Evolutionary conservation across 1,140 invertebrate species (phyloP).

Genomic region (Drosophila funebris): DNA sequence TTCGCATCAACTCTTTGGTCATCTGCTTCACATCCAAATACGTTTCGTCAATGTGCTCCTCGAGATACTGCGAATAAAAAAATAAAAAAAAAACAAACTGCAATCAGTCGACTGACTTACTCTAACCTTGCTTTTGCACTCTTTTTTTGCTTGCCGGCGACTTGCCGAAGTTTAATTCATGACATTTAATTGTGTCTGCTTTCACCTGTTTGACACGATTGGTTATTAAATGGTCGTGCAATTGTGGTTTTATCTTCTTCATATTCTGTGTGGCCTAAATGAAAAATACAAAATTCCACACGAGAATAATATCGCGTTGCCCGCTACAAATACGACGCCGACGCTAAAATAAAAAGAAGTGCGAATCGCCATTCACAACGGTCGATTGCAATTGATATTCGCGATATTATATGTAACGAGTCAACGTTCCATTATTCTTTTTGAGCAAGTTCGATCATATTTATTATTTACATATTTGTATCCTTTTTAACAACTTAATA

Average conservation of each 20-base stretch:
- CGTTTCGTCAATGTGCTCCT: constrained; percentile 89
- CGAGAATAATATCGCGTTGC: constrained; percentile 40
- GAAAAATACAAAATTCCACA: constrained; percentile 31
- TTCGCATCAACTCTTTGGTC: constrained; percentile 88
- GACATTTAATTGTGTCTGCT: not conserved
- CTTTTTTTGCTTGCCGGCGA: constrained; percentile 26
- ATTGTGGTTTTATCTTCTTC: constrained; percentile 73
- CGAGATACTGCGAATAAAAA: constrained; percentile 87
- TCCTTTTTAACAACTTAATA: too few relatives aligned
- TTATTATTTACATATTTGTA: not conserved
- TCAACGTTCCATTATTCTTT: not conserved
- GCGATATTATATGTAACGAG: not conserved
- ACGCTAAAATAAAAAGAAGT: constrained; percentile 20
- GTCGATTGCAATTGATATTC: not conserved
- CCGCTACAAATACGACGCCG: constrained; percentile 59
- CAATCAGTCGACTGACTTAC: constrained; percentile 3
- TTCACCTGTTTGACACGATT: constrained; percentile 79
- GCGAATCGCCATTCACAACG: constrained; percentile 4
- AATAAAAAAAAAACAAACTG: constrained; percentile 6
- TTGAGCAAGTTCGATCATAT: not conserved
- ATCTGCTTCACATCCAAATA: constrained; percentile 90
- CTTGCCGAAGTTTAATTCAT: not conserved
- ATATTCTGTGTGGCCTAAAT: constrained; percentile 57
- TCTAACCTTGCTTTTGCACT: constrained; percentile 70
- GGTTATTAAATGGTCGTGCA: constrained; percentile 76